Base-by-base conservation (phyloP, 1,140 invertebrate genomes). In the Magallana ariakensis region DNA sequence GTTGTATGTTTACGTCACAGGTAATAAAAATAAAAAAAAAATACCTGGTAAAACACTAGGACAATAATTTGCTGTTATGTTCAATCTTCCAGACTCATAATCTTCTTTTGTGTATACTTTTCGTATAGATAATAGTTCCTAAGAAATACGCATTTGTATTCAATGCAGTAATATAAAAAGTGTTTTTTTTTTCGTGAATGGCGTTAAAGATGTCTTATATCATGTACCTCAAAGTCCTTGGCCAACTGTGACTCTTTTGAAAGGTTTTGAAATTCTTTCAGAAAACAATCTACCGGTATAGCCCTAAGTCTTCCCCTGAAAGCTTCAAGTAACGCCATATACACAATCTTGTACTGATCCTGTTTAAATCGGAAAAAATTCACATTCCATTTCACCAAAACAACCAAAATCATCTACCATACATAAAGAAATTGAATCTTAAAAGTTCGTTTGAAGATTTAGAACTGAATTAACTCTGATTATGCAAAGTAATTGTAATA, bases 1-100 rank as follows among this genome's bases (percentile, higher is more conserved):
- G 33, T 33, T 33, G 33, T n/a, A 33, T 33, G 33, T 33, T 33
- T 4, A 33, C 33, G 5, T 33, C 33, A 33, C 33, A 33, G 33
- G 33, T 33, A 33, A 33, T 33, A 33, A 3, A 1, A 33, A 33
- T 3, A 3, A 33, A 33, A 33, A 33, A 33, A 33, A 9, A 9
- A 26, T 70, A 70, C 66, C 66, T 26, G 66, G 66, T 13, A 70
- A 26, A 70, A 70, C 66, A 70, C 19, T 33, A 4, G 66, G 66
- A 13, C 22, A 26, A 26, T 70, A 70, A 70, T 70, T 70, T 9
- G 66, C 66, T 70, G 19, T 26, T 26, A 46, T 13, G 22, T 22
- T 7, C 33, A 13, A 13, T 26, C 66, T 22, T 13, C 22, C 66
- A 26, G 66, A 26, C 33, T 70, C 15, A 13, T 26, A 70, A 26